Base-by-base conservation (phyloP, 2,888 invertebrate genomes). In the Byasa hedistus region DNA sequence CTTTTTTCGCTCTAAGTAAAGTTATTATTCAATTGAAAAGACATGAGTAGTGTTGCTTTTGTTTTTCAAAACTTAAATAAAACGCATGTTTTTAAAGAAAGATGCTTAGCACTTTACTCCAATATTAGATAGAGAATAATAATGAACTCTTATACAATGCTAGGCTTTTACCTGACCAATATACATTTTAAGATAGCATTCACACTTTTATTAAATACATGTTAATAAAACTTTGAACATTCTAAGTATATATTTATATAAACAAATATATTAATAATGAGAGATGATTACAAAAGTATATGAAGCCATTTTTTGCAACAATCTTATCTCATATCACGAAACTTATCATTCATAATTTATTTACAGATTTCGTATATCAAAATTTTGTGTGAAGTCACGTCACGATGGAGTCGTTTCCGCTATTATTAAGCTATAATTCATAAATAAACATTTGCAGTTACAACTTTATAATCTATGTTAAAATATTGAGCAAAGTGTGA, bases 121-220 rank as follows among this genome's bases (percentile, higher is more conserved):
- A 48, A 48, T 48, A 5, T 48, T 19, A 5, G 7, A 48, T 48
- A 48, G 48, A 48, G n/a, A 48, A 19, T 48, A n/a, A 48, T 19
- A n/a, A 48, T 48, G 19, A 48, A 54, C 22, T 22, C 22, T 54
- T 54, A 22, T 54, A 54, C 52, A 54, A 54, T 8, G 32, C 51
- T 60, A 67, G 70, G 71, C 73, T 71, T 72, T 67, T 68, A 66
- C 71, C 68, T 67, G 73, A 73, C 73, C 73, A 73, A 73, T 69
- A 39, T 44, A 55, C n/a, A 27, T 54, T 54, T 24, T 64, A 64
- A 64, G 64, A 54, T 55, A 64, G 64, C 58, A 54, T 64, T 64
- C 64, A 52, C 32, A 64, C 54, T 64, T 63, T 59, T 58, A 59
- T 52, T 64, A 59, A 19, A 21, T 32, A 19, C 48, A 22, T 39